Percentiles rank a stretch among this genome's conserved stretches.
Conservation (phyloP, 2,888 invertebrate species). For the Papilio demoleus region DNA sequence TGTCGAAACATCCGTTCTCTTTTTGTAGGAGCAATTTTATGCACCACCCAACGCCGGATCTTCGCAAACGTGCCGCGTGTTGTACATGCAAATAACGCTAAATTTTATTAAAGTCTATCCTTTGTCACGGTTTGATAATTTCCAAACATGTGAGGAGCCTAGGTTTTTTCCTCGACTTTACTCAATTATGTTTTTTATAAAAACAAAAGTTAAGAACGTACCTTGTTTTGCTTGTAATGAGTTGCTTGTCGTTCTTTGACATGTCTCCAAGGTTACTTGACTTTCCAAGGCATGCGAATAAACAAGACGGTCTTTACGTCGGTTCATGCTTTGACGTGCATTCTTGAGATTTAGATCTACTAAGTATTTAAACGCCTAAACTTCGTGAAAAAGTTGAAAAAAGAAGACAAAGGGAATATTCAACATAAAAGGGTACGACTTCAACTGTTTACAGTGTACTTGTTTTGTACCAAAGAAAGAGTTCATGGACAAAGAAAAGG, state of each 20-base stretch:
- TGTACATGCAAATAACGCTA: neutral
- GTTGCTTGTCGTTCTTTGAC: neutral
- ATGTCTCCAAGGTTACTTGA: slow-evolving; percentile 6
- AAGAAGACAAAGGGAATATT: slow-evolving; percentile 9
- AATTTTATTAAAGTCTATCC: neutral
- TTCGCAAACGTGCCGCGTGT: slow-evolving; percentile 16
- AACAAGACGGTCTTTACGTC: neutral
- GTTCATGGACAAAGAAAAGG: neutral
- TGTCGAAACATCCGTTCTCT: slow-evolving; percentile 50
- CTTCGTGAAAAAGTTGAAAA: neutral
- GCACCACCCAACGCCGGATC: slow-evolving; percentile 21
- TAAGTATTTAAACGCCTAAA: slow-evolving; percentile 5
- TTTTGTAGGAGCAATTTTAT: slow-evolving; percentile 49
- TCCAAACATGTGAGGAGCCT: neutral
- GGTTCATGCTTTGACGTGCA: slow-evolving; percentile 8
- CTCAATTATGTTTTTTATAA: no score
- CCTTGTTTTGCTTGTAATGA: neutral
- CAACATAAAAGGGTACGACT: neutral
- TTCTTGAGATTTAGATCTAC: neutral
- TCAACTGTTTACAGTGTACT: neutral
- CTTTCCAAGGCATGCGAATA: slow-evolving; percentile 12
- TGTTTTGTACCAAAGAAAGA: neutral
- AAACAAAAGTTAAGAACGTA: no score
- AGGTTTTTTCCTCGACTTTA: no score
- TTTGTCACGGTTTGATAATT: slow-evolving; percentile 1